Conservation (phyloP, 2,113 vertebrate genomes). For the Gorilla gorilla region DNA sequence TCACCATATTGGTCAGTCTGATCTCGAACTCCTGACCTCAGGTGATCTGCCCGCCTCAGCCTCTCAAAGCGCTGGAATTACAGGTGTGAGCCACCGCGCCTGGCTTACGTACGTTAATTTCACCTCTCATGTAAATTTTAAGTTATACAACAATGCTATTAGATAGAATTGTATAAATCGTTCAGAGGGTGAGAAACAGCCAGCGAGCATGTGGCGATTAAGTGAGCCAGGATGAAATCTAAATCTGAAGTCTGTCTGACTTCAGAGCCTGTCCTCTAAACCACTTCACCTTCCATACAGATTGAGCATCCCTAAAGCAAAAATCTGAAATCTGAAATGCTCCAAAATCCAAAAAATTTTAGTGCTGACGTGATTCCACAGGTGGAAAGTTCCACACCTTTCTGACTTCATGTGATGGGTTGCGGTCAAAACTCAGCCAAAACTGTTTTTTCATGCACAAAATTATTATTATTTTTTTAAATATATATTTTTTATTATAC, state of each 20-base stretch:
- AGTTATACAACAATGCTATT: neutral
- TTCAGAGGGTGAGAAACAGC: neutral
- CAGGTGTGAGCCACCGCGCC: too few species aligned
- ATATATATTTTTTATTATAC: too few species aligned
- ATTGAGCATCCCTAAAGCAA: neutral
- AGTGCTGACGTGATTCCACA: neutral
- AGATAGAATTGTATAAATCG: neutral
- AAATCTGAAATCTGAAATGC: neutral
- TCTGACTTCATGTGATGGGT: neutral
- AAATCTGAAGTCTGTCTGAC: neutral
- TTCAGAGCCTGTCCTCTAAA: neutral
- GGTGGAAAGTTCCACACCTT: neutral
- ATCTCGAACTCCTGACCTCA: too few species aligned
- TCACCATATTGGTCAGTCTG: too few species aligned
- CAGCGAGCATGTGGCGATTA: neutral
- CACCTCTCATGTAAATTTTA: neutral
- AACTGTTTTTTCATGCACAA: neutral
- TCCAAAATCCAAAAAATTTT: neutral
- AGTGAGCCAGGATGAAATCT: neutral
- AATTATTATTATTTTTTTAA: neutral
- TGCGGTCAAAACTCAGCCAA: neutral
- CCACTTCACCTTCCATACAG: neutral
- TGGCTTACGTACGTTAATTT: neutral
- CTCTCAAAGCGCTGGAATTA: too few species aligned
- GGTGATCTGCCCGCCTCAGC: too few species aligned